These are phyloP conservation scores for Scaptomyza montana DNA, from an alignment of 1,140 invertebrate species.

Conservation along the genomic window DNA sequence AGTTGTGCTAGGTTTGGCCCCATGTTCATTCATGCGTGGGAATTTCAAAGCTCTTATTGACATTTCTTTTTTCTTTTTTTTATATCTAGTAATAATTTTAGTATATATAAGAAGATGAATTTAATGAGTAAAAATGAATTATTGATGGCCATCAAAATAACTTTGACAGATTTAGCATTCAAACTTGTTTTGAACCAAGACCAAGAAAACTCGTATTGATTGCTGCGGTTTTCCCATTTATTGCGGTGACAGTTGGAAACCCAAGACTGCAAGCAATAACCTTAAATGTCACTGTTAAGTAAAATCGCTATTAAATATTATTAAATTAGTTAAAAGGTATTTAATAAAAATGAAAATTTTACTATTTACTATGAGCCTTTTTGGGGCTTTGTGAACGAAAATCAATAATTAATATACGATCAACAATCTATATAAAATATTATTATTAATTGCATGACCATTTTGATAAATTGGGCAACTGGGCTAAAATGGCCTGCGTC, in stretches of 20 bases:
- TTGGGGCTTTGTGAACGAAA: neutral
- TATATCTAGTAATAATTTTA: constrained; percentile 15
- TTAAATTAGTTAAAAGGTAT: too few species aligned
- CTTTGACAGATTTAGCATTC: neutral
- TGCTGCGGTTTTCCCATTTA: neutral
- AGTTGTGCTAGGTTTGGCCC: constrained; percentile 38
- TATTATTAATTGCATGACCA: constrained; percentile 1
- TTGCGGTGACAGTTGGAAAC: too few species aligned
- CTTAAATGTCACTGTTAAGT: too few species aligned
- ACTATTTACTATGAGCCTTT: neutral
- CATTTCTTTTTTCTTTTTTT: neutral
- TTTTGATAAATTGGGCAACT: constrained; percentile 32
- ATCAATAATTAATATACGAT: neutral
- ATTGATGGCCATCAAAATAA: constrained; percentile 6
- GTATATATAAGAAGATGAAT: neutral
- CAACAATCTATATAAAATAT: neutral
- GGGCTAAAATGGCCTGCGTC: constrained; percentile 11
- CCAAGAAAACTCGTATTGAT: neutral
- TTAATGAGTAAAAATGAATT: neutral
- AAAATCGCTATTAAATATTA: too few species aligned
- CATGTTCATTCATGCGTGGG: constrained; percentile 35
- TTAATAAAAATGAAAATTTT: too few species aligned
- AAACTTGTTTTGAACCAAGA: neutral
- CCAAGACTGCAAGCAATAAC: too few species aligned
- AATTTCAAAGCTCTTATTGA: constrained; percentile 35